These are phyloP conservation scores for Thaumetopoea pityocampa DNA, from an alignment of 1,140 invertebrate species.

Conservation along the genomic window DNA sequence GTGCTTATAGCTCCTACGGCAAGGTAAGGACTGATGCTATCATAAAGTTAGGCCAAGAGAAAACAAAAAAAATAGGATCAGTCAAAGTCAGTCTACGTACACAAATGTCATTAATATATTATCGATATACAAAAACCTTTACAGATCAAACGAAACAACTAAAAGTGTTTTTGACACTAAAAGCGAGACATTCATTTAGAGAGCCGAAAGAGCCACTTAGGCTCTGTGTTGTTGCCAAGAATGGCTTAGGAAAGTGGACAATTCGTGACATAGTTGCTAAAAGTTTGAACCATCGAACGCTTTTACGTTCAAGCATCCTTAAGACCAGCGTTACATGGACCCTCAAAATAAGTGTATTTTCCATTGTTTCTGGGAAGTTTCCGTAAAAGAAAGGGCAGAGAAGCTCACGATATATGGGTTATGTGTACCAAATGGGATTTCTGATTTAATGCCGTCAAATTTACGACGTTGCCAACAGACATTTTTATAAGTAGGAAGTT, in stretches of 20 bases:
- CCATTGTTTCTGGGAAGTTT: constrained; percentile 11
- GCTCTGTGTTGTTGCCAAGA: constrained; percentile 47
- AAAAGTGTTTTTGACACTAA: constrained; percentile 43
- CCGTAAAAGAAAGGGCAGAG: constrained; percentile 17
- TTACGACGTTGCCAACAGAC: constrained; percentile 41
- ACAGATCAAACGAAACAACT: constrained; percentile 13
- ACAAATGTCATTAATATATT: constrained; percentile 6
- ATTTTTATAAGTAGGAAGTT: constrained; percentile 47
- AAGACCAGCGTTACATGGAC: constrained; percentile 33
- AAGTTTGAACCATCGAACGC: constrained; percentile 67
- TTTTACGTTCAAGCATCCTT: constrained; percentile 46
- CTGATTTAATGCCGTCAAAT: constrained; percentile 54
- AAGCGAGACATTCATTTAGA: constrained; percentile 46
- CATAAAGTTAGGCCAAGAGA: too few species aligned
- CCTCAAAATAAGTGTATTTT: constrained; percentile 14
- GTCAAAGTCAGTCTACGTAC: background rate
- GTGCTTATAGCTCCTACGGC: too few species aligned
- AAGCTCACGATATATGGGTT: constrained; percentile 29
- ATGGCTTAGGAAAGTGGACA: constrained; percentile 47
- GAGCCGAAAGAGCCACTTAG: constrained; percentile 58
- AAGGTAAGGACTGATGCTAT: too few species aligned
- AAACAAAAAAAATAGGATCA: too few species aligned
- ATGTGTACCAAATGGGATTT: constrained; percentile 32
- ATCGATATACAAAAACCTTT: constrained; percentile 1
- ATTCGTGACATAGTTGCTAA: constrained; percentile 61